Base-by-base conservation (phyloP, 2,797 vertebrate species). In the Diplodus sargus region DNA sequence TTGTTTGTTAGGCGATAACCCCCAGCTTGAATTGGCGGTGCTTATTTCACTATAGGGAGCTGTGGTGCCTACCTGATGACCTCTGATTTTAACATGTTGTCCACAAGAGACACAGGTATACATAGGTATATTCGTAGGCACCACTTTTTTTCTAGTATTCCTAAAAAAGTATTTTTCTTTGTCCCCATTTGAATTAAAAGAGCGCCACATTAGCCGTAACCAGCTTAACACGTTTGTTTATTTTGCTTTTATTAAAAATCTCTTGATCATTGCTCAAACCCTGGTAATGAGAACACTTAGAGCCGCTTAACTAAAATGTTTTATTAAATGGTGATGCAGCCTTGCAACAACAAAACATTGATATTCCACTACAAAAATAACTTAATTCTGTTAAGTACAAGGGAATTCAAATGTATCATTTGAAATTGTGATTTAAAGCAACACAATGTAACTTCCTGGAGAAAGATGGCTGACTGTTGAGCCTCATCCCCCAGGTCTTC, bases 191-290 rank as follows among this genome's bases (percentile, higher is more conserved):
- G 7, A 52, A 17, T 8, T 28, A n/a, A 28, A 48, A 65, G 9
- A 51, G 20, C 9, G 17, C 1, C 17, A 3, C 64, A 70, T 22
- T 15, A 23, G 52, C 45, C 11, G 23, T 28, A 30, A 64, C 48
- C 18, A 59, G 34, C 45, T 47, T 14, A 51, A 54, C 3, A 65
- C 28, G 30, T 56, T 17, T 59, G 20, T 62, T 66, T 66, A 18
- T 62, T 66, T 71, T 58, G 11, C 25, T 47, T 68, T 39, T 39
- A 25, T 70, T 16, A 79, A 56, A 56, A 63, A 47, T 0, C 11
- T 58, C 11, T n/a, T 11, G 15, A 63, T 60, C 22, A 34, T 66
- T 25, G 12, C 42, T 59, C 47, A 47, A 51, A 4, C 45, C 20
- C 6, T 18, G 15, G 51, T 61, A 43, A 73, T 45, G 9, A 61